These are phyloP conservation scores for Leptodactylus fuscus DNA, from an alignment of 2,113 vertebrate species.

Conservation along the genomic window DNA sequence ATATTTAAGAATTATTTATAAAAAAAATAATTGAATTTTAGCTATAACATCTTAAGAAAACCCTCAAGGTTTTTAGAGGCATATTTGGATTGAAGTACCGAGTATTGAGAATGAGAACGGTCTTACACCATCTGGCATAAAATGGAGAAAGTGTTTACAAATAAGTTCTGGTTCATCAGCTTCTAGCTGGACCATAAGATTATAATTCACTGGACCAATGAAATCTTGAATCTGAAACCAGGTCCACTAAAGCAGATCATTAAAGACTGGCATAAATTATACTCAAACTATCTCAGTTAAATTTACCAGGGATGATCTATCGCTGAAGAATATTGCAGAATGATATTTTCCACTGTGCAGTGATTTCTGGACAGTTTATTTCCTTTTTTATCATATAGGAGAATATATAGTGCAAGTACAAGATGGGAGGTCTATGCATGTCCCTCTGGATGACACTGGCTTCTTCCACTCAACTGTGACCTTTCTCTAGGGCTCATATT, in stretches of 20 bases:
- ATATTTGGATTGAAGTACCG: constrained; percentile 20
- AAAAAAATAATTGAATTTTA: constrained; percentile 38
- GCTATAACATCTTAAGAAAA: constrained; percentile 12
- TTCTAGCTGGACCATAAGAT: constrained; percentile 51
- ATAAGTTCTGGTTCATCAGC: constrained; percentile 46
- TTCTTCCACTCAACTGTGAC: no score
- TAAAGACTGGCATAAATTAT: constrained; percentile 11
- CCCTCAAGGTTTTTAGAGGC: constrained; percentile 1
- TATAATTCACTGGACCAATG: constrained; percentile 51
- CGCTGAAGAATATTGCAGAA: neutral
- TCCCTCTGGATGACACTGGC: no score
- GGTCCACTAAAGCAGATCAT: constrained; percentile 28
- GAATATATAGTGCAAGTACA: no score
- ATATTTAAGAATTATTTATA: neutral
- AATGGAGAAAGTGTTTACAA: constrained; percentile 42
- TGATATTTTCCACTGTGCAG: neutral
- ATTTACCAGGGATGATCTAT: neutral
- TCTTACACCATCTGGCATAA: constrained; percentile 47
- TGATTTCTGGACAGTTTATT: neutral
- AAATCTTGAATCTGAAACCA: constrained; percentile 29
- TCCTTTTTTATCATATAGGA: no score
- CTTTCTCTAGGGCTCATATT: no score
- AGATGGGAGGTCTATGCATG: no score
- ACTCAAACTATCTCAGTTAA: neutral
- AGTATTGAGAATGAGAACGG: neutral